These are phyloP conservation scores for Antheraea mylitta DNA, from an alignment of 1,140 invertebrate genomes.

Conservation along the genomic window DNA sequence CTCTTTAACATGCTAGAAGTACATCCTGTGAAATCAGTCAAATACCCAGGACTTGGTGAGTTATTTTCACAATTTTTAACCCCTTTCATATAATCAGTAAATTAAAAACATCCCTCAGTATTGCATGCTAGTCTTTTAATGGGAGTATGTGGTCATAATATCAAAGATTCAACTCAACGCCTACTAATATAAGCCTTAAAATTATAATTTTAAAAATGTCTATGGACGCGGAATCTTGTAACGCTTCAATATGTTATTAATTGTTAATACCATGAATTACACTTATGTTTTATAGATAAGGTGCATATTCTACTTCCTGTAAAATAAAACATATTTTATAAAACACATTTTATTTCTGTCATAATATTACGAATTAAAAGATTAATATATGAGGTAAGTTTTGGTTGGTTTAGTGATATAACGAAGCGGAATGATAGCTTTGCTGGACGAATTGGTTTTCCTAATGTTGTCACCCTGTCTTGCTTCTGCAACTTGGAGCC, in stretches of 20 bases:
- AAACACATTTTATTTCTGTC: background rate
- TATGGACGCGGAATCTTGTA: constrained; percentile 4
- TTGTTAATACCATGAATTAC: background rate
- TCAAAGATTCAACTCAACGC: constrained; percentile 62
- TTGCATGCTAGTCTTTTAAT: constrained; percentile 65
- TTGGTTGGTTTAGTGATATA: background rate
- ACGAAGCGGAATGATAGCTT: constrained; percentile 22
- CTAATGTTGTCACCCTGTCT: constrained; percentile 45
- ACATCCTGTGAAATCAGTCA: constrained; percentile 92
- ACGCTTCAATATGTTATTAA: constrained; percentile 2
- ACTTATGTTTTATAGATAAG: background rate
- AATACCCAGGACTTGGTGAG: constrained; percentile 84
- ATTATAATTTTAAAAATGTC: background rate
- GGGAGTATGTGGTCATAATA: constrained; percentile 78
- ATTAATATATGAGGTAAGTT: constrained; percentile 28
- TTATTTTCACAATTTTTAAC: constrained; percentile 17
- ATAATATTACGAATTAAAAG: background rate
- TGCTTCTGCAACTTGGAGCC: constrained; percentile 27
- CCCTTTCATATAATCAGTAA: constrained; percentile 19
- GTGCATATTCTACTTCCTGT: constrained; percentile 4
- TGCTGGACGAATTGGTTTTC: constrained; percentile 21
- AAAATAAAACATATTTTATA: constrained; percentile 14
- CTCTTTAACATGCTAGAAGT: constrained; percentile 97
- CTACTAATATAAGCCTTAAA: constrained; percentile 44
- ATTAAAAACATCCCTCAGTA: constrained; percentile 31